Evolutionary conservation across 2,797 vertebrate genomes (phyloP).

Genomic region (Acanthurus lineatus): DNA sequence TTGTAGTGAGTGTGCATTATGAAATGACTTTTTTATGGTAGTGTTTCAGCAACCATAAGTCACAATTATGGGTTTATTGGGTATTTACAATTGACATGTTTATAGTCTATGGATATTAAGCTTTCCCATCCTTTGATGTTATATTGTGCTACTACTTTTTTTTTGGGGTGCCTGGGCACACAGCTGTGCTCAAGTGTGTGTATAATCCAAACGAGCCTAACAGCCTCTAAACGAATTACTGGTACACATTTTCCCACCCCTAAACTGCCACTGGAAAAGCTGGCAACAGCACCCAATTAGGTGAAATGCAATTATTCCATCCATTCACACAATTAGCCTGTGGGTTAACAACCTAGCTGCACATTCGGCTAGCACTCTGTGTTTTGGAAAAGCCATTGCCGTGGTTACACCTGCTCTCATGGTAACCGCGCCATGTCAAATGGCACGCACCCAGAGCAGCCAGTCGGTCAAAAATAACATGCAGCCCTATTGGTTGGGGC

Average conservation of each 20-base stretch:
- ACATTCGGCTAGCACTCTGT: conserved; percentile 53
- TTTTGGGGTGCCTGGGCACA: conserved; percentile 69
- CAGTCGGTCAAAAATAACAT: conserved; percentile 60
- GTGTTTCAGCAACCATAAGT: conserved; percentile 38
- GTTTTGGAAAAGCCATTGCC: conserved; percentile 73
- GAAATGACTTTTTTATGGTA: conserved; percentile 34
- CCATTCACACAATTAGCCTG: conserved; percentile 81
- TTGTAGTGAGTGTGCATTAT: conserved; percentile 26
- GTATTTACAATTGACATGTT: conserved; percentile 62
- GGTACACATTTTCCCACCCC: conserved; percentile 69
- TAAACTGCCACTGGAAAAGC: conserved; percentile 81
- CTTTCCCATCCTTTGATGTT: conserved; percentile 60
- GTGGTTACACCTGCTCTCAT: conserved; percentile 69
- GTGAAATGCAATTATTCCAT: conserved; percentile 83
- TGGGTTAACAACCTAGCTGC: conserved; percentile 76
- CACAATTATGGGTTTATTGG: conserved; percentile 47
- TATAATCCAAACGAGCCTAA: conserved; percentile 82
- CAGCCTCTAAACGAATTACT: conserved; percentile 81
- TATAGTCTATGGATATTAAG: conserved; percentile 51
- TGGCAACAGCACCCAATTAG: conserved; percentile 81
- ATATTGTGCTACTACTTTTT: conserved; percentile 60
- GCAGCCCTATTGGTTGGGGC: conserved; percentile 59
- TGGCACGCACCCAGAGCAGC: conserved; percentile 52
- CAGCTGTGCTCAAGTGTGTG: conserved; percentile 80
- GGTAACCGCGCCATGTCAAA: conserved; percentile 65